Evolutionary conservation across 2,113 vertebrate species (phyloP).

Genomic region (Anthoscopus minutus): DNA sequence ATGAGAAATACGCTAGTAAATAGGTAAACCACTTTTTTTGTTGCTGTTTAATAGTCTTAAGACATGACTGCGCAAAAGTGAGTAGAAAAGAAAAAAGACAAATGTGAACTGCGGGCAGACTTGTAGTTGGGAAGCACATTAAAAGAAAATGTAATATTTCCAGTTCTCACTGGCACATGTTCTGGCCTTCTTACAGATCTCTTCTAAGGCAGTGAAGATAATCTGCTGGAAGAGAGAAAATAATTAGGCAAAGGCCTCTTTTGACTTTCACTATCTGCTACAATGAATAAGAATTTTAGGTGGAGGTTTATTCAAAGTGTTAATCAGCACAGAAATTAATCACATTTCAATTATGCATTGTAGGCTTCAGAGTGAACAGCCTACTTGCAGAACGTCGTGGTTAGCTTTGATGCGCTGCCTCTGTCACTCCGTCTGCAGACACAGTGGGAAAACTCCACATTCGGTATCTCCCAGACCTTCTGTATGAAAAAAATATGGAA

Average conservation of each 20-base stretch:
- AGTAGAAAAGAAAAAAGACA: not conserved
- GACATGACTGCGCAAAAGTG: not conserved
- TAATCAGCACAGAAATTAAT: conserved; percentile 33
- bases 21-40: not conserved
- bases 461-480: not conserved
- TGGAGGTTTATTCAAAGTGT: not conserved
- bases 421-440: not conserved
- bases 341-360: conserved; percentile 41
- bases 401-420: not conserved
- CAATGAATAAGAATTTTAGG: conserved; percentile 21
- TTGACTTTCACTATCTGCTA: not conserved
- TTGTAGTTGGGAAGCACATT: not conserved
- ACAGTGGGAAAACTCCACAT: no score
- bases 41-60: not conserved
- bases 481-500: not conserved
- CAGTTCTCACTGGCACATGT: not conserved
- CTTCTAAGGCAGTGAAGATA: conserved; percentile 33
- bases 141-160: conserved; percentile 36
- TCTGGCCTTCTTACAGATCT: conserved; percentile 22
- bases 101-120: not conserved
- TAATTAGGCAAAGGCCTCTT: conserved; percentile 44
- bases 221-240: conserved; percentile 14
- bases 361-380: conserved; percentile 29
- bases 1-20: not conserved
- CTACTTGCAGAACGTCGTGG: not conserved